Evolutionary conservation across 64 coral and sea anemone genomes (phyloP).

Genomic region (Cladopsammia gracilis): DNA sequence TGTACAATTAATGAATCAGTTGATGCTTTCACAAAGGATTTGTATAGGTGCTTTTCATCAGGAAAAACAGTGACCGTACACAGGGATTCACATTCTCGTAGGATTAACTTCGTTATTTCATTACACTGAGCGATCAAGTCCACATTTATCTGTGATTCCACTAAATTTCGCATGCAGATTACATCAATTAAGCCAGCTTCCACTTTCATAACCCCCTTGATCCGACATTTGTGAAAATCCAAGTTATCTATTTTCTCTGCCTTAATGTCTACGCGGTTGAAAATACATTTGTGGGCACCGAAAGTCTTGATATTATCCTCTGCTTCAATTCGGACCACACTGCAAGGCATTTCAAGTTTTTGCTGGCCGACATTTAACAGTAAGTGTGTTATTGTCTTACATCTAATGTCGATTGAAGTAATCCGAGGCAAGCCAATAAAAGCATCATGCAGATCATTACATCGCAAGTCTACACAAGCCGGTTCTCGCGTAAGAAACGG

Average conservation of each 20-base stretch:
- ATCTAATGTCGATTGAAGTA: conserved; percentile 6
- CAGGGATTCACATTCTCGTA: conserved; percentile 1
- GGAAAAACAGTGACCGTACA: not conserved
- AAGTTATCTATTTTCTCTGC: conserved; percentile 4
- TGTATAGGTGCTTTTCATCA: not conserved
- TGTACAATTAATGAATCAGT: not conserved
- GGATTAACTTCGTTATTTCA: conserved; percentile 10
- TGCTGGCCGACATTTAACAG: conserved; percentile 1
- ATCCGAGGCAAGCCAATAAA: not conserved
- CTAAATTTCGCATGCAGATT: not conserved
- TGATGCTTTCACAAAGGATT: not conserved
- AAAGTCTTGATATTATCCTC: not conserved
- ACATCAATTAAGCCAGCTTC: not conserved
- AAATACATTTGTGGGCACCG: not conserved
- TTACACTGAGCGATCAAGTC: not conserved
- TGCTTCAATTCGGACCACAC: conserved; percentile 1
- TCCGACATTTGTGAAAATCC: conserved; percentile 18
- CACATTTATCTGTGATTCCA: not conserved
- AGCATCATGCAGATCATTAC: conserved; percentile 7
- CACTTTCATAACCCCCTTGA: conserved; percentile 13
- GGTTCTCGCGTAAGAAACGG: not conserved
- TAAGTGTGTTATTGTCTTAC: conserved; percentile 1
- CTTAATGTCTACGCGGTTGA: conserved; percentile 9
- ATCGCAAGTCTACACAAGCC: conserved; percentile 18
- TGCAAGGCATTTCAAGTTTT: not conserved